phyloP scores from a whole-genome alignment of 2,113 vertebrate genomes.

The Rhinogobius similis region DNA sequence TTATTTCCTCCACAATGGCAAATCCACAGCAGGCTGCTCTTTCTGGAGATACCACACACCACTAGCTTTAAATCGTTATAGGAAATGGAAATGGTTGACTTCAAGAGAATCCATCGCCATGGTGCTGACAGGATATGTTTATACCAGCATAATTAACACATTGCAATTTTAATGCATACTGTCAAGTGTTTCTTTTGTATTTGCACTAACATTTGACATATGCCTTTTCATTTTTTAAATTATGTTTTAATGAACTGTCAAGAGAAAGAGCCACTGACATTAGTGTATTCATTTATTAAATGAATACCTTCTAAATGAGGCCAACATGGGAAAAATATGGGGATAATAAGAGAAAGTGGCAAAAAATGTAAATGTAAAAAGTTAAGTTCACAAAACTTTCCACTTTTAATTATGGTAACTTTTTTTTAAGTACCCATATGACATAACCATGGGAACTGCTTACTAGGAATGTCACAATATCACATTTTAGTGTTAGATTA shows the following conservation, averaged over 20 bases:
- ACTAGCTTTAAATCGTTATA: constrained; percentile 32
- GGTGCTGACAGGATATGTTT: constrained; percentile 23
- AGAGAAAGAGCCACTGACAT: background rate
- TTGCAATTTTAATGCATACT: constrained; percentile 23
- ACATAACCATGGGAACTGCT: no score
- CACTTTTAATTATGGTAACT: no score
- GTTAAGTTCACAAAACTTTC: background rate
- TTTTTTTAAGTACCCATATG: background rate
- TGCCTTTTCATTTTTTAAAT: background rate
- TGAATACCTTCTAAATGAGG: background rate
- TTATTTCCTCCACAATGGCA: constrained; percentile 45
- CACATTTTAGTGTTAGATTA: no score
- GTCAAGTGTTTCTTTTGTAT: constrained; percentile 35
- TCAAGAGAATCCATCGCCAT: constrained; percentile 1
- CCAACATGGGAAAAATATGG: background rate
- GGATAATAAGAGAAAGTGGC: background rate
- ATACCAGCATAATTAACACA: constrained; percentile 36
- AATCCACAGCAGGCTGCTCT: constrained; percentile 38
- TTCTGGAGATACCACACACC: constrained; percentile 22
- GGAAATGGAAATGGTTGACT: constrained; percentile 35
- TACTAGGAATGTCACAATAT: no score
- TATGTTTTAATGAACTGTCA: background rate
- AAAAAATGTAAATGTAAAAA: background rate
- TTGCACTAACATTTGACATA: constrained; percentile 31
- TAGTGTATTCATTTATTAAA: background rate